Evolutionary conservation across 2,888 invertebrate species (phyloP), one percentile per base, ranked within the genome.

Genomic region (Baccha elongata): DNA sequence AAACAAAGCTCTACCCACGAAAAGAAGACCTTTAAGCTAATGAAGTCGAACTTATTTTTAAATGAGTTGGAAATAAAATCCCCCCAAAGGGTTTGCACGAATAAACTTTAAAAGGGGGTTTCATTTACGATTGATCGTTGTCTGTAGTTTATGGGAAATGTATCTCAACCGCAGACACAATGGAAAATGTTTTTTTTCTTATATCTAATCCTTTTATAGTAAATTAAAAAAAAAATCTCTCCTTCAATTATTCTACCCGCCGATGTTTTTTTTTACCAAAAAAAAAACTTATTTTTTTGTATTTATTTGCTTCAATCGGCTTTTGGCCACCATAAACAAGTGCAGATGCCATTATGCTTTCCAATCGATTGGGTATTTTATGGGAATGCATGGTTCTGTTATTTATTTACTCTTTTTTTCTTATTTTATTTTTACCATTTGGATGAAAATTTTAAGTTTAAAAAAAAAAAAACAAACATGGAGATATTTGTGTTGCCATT

Each of bases 291-390:
- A 10, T 7, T 26, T 40, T 15, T 42, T 50, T 55, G 3, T 50
- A 37, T 26, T 23, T 21, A 32, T 58, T 67, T 58, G 37, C 21
- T 48, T 17, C 8, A 6, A 3, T 67, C 0, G 35, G 53, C 1
- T 74, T 68, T 60, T 44, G 35, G 42, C 35, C 29, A 50, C 42
- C 15, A 68, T 53, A 68, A 60, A 53, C 68, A 60, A 68, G 58
- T 75, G 60, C 60, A 68, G 60, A 42, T 11, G 60, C 60, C 42
- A 52, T 75, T 75, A 68, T 60, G 58, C 60, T 75, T 75, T 75
- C 74, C 74, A 68, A 75, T 75, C 68, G 68, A 75, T 75, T 75
- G 60, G 44, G 37, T 52, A 52, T 75, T 35, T 13, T 68, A 60
- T 60, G 42, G 50, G 10, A 40, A 60, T 68, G 74, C 74, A 68